Conservation (phyloP, 1,140 invertebrate genomes). For the Hylaeus anthracinus region DNA sequence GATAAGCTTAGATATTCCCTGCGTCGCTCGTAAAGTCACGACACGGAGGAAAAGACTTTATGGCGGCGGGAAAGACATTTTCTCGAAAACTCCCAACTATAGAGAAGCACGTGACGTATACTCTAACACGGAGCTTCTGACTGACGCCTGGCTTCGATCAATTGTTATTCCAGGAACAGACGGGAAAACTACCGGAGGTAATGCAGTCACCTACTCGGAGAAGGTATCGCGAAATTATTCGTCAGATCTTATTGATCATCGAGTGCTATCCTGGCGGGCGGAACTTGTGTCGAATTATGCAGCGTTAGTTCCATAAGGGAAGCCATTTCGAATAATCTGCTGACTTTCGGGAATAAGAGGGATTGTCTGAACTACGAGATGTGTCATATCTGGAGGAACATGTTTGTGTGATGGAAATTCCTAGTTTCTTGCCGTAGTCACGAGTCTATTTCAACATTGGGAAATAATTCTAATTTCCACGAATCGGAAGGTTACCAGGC, state of each 20-base stretch:
- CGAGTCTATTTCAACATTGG: too few relatives aligned
- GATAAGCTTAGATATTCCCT: constrained; percentile 23
- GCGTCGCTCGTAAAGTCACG: constrained; percentile 4
- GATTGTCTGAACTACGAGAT: background rate
- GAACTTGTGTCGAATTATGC: constrained; percentile 13
- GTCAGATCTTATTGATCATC: constrained; percentile 10
- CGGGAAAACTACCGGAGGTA: background rate
- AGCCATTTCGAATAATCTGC: background rate
- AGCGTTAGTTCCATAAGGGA: background rate
- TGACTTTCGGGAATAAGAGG: background rate
- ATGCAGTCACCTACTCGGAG: too few relatives aligned
- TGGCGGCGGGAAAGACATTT: constrained; percentile 7
- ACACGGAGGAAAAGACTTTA: background rate
- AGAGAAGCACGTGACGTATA: background rate
- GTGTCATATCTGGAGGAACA: constrained; percentile 13
- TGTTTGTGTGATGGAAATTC: too few relatives aligned
- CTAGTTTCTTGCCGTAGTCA: too few relatives aligned
- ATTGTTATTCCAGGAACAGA: constrained; percentile 25
- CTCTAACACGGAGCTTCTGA: background rate
- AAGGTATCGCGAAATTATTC: constrained; percentile 32
- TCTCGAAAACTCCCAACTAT: constrained; percentile 18
- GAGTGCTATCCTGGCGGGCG: background rate
- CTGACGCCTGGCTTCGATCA: background rate
- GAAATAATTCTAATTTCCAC: too few relatives aligned
- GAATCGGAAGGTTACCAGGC: too few relatives aligned